Base-by-base conservation (phyloP, 2,113 vertebrate genomes). In the Verasper variegatus region DNA sequence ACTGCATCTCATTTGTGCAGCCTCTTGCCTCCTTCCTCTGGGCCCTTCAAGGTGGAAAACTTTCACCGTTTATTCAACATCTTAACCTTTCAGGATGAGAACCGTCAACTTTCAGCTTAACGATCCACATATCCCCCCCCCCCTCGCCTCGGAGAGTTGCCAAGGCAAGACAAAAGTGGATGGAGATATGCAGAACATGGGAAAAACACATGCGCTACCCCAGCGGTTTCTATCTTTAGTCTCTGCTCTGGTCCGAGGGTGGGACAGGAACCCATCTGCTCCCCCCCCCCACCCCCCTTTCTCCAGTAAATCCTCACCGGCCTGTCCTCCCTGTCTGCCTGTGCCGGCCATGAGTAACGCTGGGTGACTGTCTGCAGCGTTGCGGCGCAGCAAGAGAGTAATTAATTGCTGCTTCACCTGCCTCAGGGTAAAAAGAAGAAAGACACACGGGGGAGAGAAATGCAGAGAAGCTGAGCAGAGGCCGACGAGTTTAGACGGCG, bases 371-470 rank as follows among this genome's bases (percentile, higher is more conserved):
- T 78, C 82, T 56, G 18, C 35, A 35, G 71, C 11, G 45, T 54
- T 27, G 58, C 49, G 7, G 52, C 62, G 84, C 54, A 72, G 70
- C 40, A 52, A 71, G 68, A 52, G 80, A 69, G 62, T 78, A 61
- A 88, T 88, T 69, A 81, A 80, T 24, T 27, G 68, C 74, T 66
- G 69, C 55, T 62, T 89, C 75, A 74, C 72, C 76, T 70, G 78
- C 85, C 55, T 75, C 10, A 15, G 65, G 81, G 58, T 3, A 63
- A 40, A 75, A 79, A 35, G 27, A 77, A 63, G 68, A 71, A 24
- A 76, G 55, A 78, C 23, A 59, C 63, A 45, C 54, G 17, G 11
- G 58, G 42, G 17, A 11, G 59, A 56, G 57, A 57, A 45, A 56
- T 56, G 74, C 11, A 24, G 21, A 59, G 17, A 65, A 15, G 56